Conservation (phyloP, 2,797 vertebrate genomes). For the Martes flavigula region DNA sequence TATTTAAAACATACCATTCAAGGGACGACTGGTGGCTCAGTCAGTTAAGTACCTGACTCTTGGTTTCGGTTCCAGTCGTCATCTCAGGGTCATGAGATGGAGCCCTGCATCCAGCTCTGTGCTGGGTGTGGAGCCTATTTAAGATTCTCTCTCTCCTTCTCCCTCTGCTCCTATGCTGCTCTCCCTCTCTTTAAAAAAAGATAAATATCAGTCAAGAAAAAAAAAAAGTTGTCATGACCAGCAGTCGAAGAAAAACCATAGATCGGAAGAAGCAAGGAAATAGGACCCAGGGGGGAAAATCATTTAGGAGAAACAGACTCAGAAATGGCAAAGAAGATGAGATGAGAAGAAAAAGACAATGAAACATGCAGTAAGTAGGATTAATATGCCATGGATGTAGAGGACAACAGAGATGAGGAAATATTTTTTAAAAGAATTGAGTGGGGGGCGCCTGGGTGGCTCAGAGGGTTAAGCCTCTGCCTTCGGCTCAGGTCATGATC, state of each 20-base stretch:
- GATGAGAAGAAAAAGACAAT: not conserved
- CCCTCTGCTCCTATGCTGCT: not conserved
- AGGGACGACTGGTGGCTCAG: not conserved
- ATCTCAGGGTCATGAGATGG: not conserved
- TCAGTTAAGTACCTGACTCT: not conserved
- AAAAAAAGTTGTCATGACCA: not conserved
- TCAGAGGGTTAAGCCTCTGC: no score
- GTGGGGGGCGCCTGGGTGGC: not conserved
- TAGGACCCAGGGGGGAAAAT: not conserved
- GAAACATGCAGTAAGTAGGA: not conserved
- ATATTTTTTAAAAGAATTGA: not conserved
- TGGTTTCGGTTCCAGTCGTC: not conserved
- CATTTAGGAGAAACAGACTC: not conserved
- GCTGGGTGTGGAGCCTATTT: not conserved
- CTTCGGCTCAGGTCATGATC: no score
- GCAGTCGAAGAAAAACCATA: not conserved
- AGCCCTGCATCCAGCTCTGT: not conserved
- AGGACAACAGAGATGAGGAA: not conserved
- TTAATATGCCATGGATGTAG: not conserved
- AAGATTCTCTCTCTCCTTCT: not conserved
- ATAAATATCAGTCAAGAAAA: not conserved
- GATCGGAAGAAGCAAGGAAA: not conserved
- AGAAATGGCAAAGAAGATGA: not conserved
- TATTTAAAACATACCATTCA: not conserved
- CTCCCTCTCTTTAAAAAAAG: not conserved